Conservation (phyloP, 2,113 vertebrate species). For the Isurus oxyrinchus region DNA sequence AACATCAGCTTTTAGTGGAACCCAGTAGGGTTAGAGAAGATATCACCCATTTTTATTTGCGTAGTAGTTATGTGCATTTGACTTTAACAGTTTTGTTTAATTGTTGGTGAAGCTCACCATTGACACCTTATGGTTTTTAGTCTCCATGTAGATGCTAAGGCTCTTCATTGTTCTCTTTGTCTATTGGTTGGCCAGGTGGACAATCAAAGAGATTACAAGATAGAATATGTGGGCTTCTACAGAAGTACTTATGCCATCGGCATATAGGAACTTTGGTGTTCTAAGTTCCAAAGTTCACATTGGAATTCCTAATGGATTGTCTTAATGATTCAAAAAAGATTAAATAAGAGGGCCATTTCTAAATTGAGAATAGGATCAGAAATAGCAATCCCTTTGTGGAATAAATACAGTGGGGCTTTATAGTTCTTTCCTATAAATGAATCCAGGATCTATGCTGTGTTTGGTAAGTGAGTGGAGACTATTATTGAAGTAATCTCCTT, state of each 20-base stretch:
- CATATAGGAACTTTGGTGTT: not conserved
- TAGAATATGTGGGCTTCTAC: not conserved
- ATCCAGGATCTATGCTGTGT: too few relatives aligned
- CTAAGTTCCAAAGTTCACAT: too few relatives aligned
- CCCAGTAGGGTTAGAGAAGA: not conserved
- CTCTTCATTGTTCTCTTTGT: not conserved
- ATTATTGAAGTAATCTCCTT: too few relatives aligned
- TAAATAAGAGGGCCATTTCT: too few relatives aligned
- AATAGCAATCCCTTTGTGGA: too few relatives aligned
- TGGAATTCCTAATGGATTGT: too few relatives aligned
- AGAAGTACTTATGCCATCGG: not conserved
- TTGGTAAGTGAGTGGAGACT: too few relatives aligned
- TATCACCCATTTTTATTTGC: not conserved
- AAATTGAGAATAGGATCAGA: too few relatives aligned
- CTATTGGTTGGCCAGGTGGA: not conserved
- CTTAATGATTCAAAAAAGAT: too few relatives aligned
- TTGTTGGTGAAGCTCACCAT: not conserved
- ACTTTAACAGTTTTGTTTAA: not conserved
- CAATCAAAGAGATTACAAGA: not conserved
- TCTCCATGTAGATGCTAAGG: not conserved
- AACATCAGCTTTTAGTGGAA: not conserved
- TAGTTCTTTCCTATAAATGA: too few relatives aligned
- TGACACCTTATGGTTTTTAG: not conserved
- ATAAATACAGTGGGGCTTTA: too few relatives aligned
- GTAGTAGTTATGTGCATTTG: not conserved